These are phyloP conservation scores for Cheilosia impressa DNA, from an alignment of 2,888 invertebrate species.

Conservation along the genomic window DNA sequence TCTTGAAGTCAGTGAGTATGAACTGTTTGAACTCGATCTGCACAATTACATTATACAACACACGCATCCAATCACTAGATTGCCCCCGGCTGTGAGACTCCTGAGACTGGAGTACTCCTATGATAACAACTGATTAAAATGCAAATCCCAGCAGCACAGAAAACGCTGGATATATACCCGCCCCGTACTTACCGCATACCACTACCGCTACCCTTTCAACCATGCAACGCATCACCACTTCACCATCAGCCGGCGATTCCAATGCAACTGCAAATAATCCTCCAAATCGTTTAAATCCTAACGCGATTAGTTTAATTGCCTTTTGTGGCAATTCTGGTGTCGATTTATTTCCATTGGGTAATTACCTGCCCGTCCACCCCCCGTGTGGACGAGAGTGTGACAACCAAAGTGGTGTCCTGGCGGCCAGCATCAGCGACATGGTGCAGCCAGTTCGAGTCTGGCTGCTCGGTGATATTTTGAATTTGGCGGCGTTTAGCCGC, in stretches of 20 bases:
- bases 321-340: slow-evolving; percentile 78
- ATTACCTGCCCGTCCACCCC: slow-evolving; percentile 72
- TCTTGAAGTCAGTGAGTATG: too few species aligned
- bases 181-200: background rate
- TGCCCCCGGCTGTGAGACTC: background rate
- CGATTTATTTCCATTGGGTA: slow-evolving; percentile 78
- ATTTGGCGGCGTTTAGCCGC: slow-evolving; percentile 73
- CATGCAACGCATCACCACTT: slow-evolving; percentile 49
- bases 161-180: background rate
- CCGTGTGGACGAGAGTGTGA: slow-evolving; percentile 50
- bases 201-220: slow-evolving; percentile 2
- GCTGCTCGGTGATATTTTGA: slow-evolving; percentile 58
- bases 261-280: slow-evolving; percentile 75
- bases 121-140: slow-evolving; percentile 64
- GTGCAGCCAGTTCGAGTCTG: slow-evolving; percentile 43
- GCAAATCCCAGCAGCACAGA: slow-evolving; percentile 50
- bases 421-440: slow-evolving; percentile 58
- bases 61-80: background rate
- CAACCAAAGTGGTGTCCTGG: slow-evolving; percentile 67
- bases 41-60: background rate
- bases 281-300: slow-evolving; percentile 80
- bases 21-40: too few species aligned
- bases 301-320: slow-evolving; percentile 84
- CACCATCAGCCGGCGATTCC: slow-evolving; percentile 48
- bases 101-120: slow-evolving; percentile 13